These are phyloP conservation scores for Bungarus multicinctus DNA, from an alignment of 2,113 vertebrate genomes.

Conservation along the genomic window DNA sequence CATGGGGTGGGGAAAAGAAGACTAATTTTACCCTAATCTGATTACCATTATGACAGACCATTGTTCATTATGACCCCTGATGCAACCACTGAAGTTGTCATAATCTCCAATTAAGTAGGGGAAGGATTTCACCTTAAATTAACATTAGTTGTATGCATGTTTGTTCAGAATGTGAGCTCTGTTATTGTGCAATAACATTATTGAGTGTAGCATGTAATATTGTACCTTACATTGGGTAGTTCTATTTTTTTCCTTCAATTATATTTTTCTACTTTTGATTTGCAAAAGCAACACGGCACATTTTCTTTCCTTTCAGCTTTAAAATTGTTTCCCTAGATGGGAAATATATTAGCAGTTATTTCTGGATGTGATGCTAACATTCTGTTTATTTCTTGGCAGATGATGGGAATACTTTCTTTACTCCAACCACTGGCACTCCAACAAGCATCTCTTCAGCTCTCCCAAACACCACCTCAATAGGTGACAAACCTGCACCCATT, in stretches of 20 bases:
- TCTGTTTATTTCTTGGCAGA: constrained; percentile 68
- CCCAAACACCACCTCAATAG: constrained; percentile 43
- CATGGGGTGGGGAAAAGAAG: neutral
- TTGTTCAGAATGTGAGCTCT: neutral
- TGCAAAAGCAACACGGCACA: neutral
- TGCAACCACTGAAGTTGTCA: neutral
- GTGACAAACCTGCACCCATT: constrained; percentile 70
- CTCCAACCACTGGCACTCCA: constrained; percentile 34
- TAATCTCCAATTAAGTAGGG: neutral
- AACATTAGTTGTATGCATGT: neutral
- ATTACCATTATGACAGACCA: neutral
- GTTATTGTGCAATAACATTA: neutral
- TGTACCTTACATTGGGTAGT: neutral
- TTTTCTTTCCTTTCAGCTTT: neutral
- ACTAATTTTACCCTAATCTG: neutral
- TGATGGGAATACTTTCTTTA: constrained; percentile 24
- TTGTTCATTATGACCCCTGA: neutral
- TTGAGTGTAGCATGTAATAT: neutral
- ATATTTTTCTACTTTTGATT: neutral
- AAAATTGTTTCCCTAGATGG: neutral
- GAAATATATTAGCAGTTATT: neutral
- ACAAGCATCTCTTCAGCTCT: constrained; percentile 39
- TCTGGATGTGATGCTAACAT: constrained; percentile 21
- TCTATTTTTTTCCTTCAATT: too few species aligned
- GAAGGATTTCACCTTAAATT: neutral